Evolutionary conservation across 2,113 vertebrate species (phyloP).

Genomic region (Sialia sialis): DNA sequence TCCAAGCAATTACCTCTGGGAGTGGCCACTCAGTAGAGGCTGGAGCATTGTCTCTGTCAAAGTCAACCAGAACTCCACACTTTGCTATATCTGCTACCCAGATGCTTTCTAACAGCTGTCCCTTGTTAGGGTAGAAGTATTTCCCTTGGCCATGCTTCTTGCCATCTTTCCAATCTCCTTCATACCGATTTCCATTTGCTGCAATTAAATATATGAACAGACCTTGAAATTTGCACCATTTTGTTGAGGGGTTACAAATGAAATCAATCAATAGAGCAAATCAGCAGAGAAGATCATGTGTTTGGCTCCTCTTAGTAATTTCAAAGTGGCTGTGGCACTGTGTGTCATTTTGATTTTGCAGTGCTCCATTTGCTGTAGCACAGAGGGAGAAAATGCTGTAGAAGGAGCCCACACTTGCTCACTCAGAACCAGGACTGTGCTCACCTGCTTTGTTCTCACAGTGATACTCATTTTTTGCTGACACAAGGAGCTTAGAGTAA

Average conservation of each 20-base stretch:
- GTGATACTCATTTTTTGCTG: not conserved
- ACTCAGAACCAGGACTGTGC: not conserved
- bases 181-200: slow-evolving; percentile 83
- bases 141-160: slow-evolving; percentile 83
- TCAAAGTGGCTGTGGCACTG: not conserved
- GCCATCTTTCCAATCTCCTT: slow-evolving; percentile 85
- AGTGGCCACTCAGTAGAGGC: slow-evolving; percentile 77
- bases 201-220: not conserved
- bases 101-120: slow-evolving; percentile 84
- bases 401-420: not conserved
- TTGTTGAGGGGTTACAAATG: not conserved
- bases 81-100: slow-evolving; percentile 84
- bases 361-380: accelerated
- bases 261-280: not conserved
- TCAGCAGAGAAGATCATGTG: not conserved
- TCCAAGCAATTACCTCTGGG: slow-evolving; percentile 78
- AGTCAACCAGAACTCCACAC: slow-evolving; percentile 84
- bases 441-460: not conserved
- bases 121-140: slow-evolving; percentile 79
- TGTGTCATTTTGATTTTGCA: not conserved
- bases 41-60: slow-evolving; percentile 70
- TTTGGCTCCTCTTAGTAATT: not conserved
- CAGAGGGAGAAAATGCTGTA: not conserved
- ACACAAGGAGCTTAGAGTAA: not conserved
- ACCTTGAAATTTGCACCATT: not conserved